A percentile compares a stretch with the other conserved stretches of the same genome.
Evolutionary conservation across 2,113 vertebrate species (phyloP).

Genomic region (Anser cygnoides): DNA sequence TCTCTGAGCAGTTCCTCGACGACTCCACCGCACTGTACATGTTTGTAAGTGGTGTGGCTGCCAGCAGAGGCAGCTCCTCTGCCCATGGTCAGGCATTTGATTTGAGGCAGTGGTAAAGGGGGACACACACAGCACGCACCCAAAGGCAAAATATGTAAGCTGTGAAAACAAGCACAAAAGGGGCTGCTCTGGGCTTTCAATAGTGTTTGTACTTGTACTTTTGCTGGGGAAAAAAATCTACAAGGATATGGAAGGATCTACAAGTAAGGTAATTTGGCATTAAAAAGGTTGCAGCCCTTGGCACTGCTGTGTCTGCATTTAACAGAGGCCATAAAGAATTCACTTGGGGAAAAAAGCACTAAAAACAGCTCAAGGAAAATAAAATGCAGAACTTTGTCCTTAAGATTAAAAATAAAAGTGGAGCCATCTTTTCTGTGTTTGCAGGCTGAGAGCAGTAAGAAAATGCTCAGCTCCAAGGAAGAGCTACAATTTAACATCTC

Average conservation of each 20-base stretch:
- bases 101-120: neutral
- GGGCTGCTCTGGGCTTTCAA: neutral
- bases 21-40: slow-evolving; percentile 91
- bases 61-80: neutral
- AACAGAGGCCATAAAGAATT: neutral
- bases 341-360: neutral
- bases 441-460: slow-evolving; percentile 88
- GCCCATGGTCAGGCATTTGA: rapidly evolving
- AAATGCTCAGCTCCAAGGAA: slow-evolving; percentile 81
- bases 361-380: neutral
- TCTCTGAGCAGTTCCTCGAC: slow-evolving; percentile 88
- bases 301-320: neutral
- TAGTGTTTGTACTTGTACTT: neutral
- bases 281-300: neutral
- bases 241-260: neutral
- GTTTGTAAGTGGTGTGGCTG: slow-evolving; percentile 81
- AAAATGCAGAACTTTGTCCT: neutral
- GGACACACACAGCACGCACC: neutral
- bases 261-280: neutral
- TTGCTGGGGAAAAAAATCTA: neutral
- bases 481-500: slow-evolving; percentile 81
- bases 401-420: neutral
- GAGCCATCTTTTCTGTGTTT: neutral
- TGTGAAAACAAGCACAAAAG: neutral
- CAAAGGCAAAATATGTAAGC: neutral